A percentile compares a stretch with the other conserved stretches of the same genome.
Conservation (phyloP, 2,113 vertebrate species). For the Syrrhaptes paradoxus region DNA sequence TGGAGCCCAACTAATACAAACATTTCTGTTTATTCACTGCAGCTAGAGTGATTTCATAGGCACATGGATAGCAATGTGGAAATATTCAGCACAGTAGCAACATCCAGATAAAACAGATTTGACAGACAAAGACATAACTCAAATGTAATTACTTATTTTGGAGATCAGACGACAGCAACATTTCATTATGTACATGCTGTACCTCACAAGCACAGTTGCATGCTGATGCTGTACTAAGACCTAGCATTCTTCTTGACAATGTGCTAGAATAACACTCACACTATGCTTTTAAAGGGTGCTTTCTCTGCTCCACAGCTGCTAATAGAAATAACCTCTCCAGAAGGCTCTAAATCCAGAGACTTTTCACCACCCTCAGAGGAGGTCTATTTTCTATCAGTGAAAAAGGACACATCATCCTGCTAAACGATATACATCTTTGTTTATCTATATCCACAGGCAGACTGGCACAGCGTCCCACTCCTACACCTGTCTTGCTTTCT, state of each 20-base stretch:
- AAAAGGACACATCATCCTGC: not conserved
- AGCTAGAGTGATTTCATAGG: not conserved
- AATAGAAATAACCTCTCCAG: not conserved
- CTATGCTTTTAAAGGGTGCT: not conserved
- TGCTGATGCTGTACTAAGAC: not conserved
- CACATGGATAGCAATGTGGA: accelerated
- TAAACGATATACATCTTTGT: not conserved
- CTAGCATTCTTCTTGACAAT: not conserved
- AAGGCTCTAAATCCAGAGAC: not conserved
- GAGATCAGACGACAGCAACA: not conserved
- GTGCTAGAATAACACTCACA: not conserved
- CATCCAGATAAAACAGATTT: not conserved
- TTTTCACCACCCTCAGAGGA: not conserved
- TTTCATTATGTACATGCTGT: not conserved
- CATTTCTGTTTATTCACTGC: not conserved
- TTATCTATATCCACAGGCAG: not conserved
- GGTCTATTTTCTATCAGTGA: not conserved
- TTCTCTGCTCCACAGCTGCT: not conserved
- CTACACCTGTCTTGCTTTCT: not conserved
- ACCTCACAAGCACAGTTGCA: not conserved
- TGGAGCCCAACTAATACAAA: not conserved
- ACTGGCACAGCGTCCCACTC: not conserved
- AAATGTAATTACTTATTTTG: not conserved
- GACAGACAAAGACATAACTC: not conserved
- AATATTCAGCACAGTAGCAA: not conserved